Base-by-base conservation (phyloP, 2,113 vertebrate species). In the Hiodon tergisus region DNA sequence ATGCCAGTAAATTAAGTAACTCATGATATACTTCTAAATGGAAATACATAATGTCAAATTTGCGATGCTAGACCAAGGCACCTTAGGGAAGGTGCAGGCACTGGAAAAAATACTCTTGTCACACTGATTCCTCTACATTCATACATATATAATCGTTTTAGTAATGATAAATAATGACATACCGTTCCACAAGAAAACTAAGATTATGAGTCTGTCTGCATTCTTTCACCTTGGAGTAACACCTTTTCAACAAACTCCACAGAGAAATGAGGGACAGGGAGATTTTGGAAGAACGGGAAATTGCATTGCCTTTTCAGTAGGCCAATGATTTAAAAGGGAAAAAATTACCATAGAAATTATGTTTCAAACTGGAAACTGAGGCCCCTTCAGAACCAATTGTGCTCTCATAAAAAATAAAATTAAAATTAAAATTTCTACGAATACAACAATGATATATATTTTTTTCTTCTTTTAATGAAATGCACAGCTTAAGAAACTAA, bases 281-380 rank as follows among this genome's bases (percentile, higher is more conserved):
- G 50, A 72, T 46, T n/a, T 11, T 13, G 16, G 52, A 71, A 54
- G 67, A 71, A 78, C 75, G 83, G 80, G 80, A 82, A 78, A 83
- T 82, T 76, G 71, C 76, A 81, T 78, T 70, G 77, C 47, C 71
- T 69, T 67, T 74, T 79, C 79, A 83, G 82, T 76, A 80, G 76
- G 75, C 80, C 82, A 83, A 75, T 80, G 61, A 82, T 83, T 78
- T 78, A 70, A 76, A 76, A 77, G 60, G 75, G 78, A 75, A 71
- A 77, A 59, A 63, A 85, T 83, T 83, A 83, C 73, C 80, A 85
- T 79, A 79, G 80, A 83, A 81, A 81, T 83, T 54, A 82, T 78
- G 76, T 80, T 80, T 81, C 69, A 76, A 70, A 71, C 58, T 53
- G 62, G 74, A 82, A 72, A 76, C 50, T 61, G 47, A 69, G 55